Conservation (phyloP, 2,797 vertebrate genomes). For the Halcyon smyrnensis region DNA sequence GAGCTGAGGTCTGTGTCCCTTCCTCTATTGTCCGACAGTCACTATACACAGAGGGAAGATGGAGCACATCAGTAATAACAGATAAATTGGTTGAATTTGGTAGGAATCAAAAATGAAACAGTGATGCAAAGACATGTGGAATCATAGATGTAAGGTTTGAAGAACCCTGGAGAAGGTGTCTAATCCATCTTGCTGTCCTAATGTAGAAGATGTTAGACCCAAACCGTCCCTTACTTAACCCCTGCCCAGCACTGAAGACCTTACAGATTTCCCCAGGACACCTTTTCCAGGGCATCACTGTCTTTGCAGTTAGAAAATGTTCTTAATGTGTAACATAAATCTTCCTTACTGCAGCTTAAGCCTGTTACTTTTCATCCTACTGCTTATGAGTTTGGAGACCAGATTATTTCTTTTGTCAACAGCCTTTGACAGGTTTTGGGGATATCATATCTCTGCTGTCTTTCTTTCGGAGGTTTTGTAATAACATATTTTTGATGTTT, state of each 20-base stretch:
- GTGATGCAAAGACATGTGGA: neutral
- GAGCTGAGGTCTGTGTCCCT: neutral
- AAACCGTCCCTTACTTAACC: neutral
- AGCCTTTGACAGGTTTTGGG: neutral
- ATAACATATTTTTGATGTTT: neutral
- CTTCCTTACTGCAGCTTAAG: slow-evolving; percentile 16
- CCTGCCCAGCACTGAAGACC: neutral
- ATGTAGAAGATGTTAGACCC: neutral
- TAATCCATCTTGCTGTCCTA: neutral
- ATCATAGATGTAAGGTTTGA: neutral
- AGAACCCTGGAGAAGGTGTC: neutral
- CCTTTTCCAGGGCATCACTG: neutral
- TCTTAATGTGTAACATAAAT: slow-evolving; percentile 25
- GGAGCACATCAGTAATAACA: neutral
- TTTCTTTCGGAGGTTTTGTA: neutral
- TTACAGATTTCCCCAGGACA: neutral
- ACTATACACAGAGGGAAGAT: neutral
- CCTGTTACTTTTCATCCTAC: slow-evolving; percentile 33
- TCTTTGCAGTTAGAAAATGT: slow-evolving; percentile 31
- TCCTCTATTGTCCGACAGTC: neutral
- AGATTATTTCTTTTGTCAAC: slow-evolving; percentile 50
- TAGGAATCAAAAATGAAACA: neutral
- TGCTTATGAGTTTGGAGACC: neutral
- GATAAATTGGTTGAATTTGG: neutral
- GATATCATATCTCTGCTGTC: slow-evolving; percentile 8